Percentiles rank a stretch among this genome's conserved stretches.
These are phyloP conservation scores for Merops nubicus DNA, from an alignment of 2,113 vertebrate species.

Conservation along the genomic window DNA sequence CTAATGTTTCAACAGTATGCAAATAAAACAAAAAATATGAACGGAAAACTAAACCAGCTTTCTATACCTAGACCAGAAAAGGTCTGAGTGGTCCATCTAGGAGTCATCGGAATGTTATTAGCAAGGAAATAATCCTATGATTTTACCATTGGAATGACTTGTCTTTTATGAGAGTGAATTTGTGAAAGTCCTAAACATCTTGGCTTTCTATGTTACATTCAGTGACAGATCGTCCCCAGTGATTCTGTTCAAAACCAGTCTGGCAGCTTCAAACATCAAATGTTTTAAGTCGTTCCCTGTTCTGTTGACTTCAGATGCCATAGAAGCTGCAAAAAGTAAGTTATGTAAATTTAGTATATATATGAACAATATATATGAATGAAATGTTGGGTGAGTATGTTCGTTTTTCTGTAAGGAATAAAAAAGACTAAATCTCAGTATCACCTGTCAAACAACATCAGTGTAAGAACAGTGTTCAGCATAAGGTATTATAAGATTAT, in stretches of 20 bases:
- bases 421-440: not conserved
- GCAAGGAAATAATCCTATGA: not conserved
- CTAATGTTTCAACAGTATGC: not conserved
- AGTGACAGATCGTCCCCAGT: not conserved
- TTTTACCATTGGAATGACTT: not conserved
- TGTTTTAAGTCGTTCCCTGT: not conserved
- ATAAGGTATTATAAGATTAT: not conserved
- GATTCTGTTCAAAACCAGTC: not conserved
- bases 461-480: not conserved
- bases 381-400: not conserved
- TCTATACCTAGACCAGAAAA: not conserved
- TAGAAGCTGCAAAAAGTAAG: not conserved
- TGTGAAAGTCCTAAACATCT: not conserved
- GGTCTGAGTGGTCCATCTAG: not conserved
- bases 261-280: not conserved
- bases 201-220: not conserved
- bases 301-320: not conserved
- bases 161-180: not conserved
- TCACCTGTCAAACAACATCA: not conserved
- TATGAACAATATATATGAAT: not conserved
- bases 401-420: not conserved
- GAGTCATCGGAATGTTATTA: not conserved
- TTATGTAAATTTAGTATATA: rapidly evolving
- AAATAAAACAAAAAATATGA: not conserved
- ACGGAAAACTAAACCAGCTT: not conserved